Evolutionary conservation across 1,140 invertebrate genomes (phyloP).

Genomic region (Potamilus streckersoni): DNA sequence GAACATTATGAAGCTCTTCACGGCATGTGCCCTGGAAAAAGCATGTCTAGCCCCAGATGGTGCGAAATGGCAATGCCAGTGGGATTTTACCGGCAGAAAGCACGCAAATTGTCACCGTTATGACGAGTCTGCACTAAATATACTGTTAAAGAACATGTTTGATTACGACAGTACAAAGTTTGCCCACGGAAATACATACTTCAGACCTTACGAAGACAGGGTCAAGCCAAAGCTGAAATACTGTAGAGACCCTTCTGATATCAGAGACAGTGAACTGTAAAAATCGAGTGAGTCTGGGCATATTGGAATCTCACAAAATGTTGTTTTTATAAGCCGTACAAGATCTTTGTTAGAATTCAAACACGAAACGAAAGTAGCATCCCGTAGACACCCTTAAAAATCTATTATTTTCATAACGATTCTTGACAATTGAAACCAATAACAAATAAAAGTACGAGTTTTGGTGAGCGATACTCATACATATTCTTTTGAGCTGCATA

Average conservation of each 20-base stretch:
- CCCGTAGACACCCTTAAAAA: too few species aligned
- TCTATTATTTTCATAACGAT: too few species aligned
- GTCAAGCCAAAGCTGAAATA: conserved; percentile 16
- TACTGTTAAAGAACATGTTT: conserved; percentile 30
- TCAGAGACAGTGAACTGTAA: conserved; percentile 23
- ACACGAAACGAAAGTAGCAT: too few species aligned
- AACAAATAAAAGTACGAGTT: too few species aligned
- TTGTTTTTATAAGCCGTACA: too few species aligned
- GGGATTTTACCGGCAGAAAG: conserved; percentile 27
- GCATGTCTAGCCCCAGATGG: conserved; percentile 23
- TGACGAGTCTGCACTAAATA: conserved; percentile 32
- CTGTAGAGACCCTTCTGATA: conserved; percentile 14
- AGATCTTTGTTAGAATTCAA: too few species aligned
- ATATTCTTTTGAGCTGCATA: too few species aligned
- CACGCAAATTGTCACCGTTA: conserved; percentile 26
- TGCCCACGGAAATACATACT: conserved; percentile 14
- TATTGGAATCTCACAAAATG: too few species aligned
- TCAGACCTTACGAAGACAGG: conserved; percentile 6
- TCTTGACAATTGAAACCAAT: too few species aligned
- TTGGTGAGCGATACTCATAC: too few species aligned
- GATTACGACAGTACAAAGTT: conserved; percentile 15
- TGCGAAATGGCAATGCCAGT: conserved; percentile 22
- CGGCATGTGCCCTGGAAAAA: conserved; percentile 25
- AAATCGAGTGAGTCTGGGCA: background rate
- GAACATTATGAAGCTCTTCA: conserved; percentile 22